These are phyloP conservation scores for Morphnarchus princeps DNA, from an alignment of 2,113 vertebrate genomes.

Conservation along the genomic window DNA sequence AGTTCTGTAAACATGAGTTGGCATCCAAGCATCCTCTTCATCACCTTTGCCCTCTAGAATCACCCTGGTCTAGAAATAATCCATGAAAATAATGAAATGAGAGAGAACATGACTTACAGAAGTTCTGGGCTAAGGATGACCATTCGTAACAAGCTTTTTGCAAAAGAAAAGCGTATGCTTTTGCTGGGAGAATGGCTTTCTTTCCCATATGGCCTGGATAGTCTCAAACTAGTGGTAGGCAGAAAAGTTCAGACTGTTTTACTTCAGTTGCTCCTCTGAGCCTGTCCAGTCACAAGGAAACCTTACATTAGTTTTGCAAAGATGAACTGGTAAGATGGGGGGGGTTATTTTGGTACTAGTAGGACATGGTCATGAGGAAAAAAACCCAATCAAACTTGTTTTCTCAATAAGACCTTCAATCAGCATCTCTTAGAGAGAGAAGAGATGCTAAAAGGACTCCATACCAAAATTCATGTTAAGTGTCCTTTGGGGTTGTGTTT, in stretches of 20 bases:
- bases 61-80: neutral
- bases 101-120: neutral
- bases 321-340: neutral
- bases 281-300: neutral
- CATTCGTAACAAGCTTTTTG: rapidly evolving
- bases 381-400: neutral
- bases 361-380: neutral
- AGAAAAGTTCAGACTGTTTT: neutral
- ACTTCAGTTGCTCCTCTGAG: neutral
- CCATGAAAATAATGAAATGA: neutral
- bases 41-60: neutral
- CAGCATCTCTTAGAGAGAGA: neutral
- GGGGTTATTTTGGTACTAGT: neutral
- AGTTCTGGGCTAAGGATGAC: neutral
- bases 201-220: neutral
- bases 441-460: neutral
- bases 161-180: neutral
- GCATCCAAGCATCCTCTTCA: neutral
- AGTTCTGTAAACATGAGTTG: neutral
- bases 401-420: neutral
- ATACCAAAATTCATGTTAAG: neutral
- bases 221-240: neutral
- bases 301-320: neutral
- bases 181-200: neutral
- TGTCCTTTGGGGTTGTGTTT: neutral